Conservation (phyloP, 1,140 invertebrate genomes). For the Papilio polyxenes region DNA sequence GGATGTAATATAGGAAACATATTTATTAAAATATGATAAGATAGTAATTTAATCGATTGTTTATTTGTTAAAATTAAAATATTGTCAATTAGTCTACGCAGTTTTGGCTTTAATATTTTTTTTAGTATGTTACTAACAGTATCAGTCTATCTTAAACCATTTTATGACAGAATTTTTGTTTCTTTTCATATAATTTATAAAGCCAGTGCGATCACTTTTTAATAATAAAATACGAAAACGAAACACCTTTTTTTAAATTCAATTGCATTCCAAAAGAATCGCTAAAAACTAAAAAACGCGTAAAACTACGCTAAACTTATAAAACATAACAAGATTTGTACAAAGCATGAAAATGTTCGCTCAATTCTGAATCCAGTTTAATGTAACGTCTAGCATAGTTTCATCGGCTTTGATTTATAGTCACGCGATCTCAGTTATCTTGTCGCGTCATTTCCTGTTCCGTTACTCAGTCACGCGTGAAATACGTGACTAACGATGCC, state of each 20-base stretch:
- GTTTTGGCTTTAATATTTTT: no score
- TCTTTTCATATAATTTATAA: no score
- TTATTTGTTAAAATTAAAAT: no score
- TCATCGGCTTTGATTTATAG: conserved; percentile 15
- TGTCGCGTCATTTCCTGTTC: conserved; percentile 7
- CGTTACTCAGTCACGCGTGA: neutral
- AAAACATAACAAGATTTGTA: neutral
- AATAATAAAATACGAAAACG: neutral
- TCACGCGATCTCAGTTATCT: conserved; percentile 14
- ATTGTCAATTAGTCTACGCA: no score
- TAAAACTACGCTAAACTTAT: neutral
- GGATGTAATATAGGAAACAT: neutral
- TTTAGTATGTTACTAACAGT: no score
- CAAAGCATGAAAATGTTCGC: neutral
- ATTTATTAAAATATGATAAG: no score
- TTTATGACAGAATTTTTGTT: no score
- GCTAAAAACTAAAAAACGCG: no score
- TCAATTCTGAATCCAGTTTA: conserved; percentile 13
- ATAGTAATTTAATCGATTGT: neutral
- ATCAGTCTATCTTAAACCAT: no score
- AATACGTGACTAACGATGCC: neutral
- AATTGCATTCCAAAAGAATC: neutral
- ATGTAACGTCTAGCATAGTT: neutral
- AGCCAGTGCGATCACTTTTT: neutral
- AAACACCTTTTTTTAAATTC: neutral